Percentiles rank a stretch among this genome's conserved stretches.
These are phyloP conservation scores for Onychostoma macrolepis DNA, from an alignment of 2,113 vertebrate species.

Conservation along the genomic window DNA sequence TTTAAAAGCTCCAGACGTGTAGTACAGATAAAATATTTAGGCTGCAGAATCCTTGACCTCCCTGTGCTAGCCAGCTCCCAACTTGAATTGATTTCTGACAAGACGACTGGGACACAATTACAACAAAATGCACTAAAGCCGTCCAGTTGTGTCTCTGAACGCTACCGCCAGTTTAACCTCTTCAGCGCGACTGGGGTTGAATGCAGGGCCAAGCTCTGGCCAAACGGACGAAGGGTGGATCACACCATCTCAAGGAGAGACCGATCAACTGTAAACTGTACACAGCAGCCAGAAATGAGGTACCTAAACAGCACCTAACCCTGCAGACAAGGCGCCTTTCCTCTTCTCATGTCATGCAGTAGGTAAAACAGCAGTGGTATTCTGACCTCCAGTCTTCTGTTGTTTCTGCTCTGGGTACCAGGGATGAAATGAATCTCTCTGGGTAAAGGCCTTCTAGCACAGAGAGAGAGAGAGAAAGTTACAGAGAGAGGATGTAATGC, in stretches of 20 bases:
- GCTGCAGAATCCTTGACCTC: slow-evolving; percentile 91
- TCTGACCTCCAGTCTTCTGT: slow-evolving; percentile 22
- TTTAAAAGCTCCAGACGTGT: slow-evolving; percentile 92
- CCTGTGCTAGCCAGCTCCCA: slow-evolving; percentile 85
- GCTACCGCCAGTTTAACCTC: slow-evolving; percentile 83
- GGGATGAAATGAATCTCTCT: background rate
- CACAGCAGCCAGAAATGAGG: background rate
- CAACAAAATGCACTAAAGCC: slow-evolving; percentile 96
- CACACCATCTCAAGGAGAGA: slow-evolving; percentile 5
- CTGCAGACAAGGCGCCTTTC: background rate
- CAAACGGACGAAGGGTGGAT: background rate
- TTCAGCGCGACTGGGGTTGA: slow-evolving; percentile 55
- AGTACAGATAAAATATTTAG: slow-evolving; percentile 97
- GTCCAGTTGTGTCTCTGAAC: slow-evolving; percentile 82
- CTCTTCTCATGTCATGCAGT: background rate
- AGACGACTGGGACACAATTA: slow-evolving; percentile 94
- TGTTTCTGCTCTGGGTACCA: background rate
- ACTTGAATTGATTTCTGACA: slow-evolving; percentile 96
- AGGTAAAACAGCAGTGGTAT: slow-evolving; percentile 27
- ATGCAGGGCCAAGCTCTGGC: slow-evolving; percentile 21
- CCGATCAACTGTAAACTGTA: background rate
- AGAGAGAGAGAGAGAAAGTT: background rate
- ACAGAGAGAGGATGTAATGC: slow-evolving; percentile 3
- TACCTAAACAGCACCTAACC: background rate
- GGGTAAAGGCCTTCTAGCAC: background rate